Conservation (phyloP, 2,113 vertebrate species). For the Camelus dromedarius region DNA sequence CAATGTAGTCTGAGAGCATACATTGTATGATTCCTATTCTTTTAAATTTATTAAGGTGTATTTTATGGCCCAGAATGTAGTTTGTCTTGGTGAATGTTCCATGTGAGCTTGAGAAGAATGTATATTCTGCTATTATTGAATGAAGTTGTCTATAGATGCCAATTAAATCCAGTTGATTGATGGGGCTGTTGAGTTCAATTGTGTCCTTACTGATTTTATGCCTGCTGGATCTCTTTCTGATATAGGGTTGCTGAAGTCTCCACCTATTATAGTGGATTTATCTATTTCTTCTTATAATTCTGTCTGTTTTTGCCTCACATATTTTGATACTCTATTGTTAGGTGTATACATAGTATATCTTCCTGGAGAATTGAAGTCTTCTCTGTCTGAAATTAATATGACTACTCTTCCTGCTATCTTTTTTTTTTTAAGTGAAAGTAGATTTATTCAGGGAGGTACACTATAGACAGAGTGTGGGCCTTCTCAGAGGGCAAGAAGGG, state of each 20-base stretch:
- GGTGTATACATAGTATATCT: background rate
- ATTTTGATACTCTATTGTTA: background rate
- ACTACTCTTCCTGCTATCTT: background rate
- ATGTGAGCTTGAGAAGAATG: constrained; percentile 10
- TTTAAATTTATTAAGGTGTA: background rate
- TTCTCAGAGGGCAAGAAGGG: too few species aligned
- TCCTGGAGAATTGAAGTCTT: constrained; percentile 15
- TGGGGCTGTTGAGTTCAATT: background rate
- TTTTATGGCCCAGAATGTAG: background rate
- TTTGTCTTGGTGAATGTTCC: background rate
- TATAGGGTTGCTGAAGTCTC: background rate
- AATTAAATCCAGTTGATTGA: background rate
- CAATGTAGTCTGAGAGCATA: background rate
- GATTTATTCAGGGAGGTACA: too few species aligned
- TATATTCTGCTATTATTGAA: background rate
- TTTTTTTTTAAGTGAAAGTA: too few species aligned
- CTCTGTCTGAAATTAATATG: background rate
- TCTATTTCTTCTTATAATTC: background rate
- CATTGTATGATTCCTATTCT: background rate
- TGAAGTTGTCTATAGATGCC: background rate
- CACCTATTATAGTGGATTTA: background rate
- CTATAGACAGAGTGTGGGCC: too few species aligned
- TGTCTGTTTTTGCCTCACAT: background rate
- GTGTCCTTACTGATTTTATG: constrained; percentile 33
- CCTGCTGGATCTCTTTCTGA: constrained; percentile 29